Evolutionary conservation across 2,113 vertebrate genomes (phyloP).

Genomic region (Calonectris borealis): DNA sequence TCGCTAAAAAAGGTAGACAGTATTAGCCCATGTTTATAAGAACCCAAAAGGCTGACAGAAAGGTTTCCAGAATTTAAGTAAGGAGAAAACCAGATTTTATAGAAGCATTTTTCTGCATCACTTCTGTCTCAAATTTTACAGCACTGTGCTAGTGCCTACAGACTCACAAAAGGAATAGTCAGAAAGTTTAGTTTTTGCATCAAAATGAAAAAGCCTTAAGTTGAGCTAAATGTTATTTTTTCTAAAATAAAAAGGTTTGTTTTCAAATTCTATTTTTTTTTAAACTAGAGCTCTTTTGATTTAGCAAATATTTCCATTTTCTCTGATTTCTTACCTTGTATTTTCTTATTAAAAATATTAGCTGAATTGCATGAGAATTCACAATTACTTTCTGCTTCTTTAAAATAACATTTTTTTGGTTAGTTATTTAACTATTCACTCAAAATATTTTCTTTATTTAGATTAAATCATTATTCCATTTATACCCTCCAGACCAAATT

Average conservation of each 20-base stretch:
- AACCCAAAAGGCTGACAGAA: background rate
- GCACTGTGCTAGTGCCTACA: background rate
- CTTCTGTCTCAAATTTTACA: background rate
- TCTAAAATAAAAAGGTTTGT: background rate
- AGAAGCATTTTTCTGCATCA: background rate
- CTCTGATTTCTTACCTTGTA: background rate
- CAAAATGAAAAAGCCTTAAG: background rate
- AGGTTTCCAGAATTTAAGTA: background rate
- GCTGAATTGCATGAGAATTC: background rate
- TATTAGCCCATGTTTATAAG: background rate
- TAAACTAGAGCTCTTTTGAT: background rate
- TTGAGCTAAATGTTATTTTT: background rate
- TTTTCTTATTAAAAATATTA: background rate
- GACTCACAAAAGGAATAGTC: background rate
- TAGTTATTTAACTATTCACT: background rate
- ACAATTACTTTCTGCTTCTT: background rate
- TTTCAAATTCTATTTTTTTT: background rate
- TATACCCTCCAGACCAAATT: background rate
- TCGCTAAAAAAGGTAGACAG: background rate
- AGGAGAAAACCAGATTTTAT: background rate
- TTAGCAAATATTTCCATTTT: background rate
- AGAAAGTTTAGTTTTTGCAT: background rate
- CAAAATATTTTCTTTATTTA: background rate
- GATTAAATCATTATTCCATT: background rate
- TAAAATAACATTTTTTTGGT: background rate